These are phyloP conservation scores for Cheilinus undulatus DNA, from an alignment of 2,113 vertebrate genomes.

Conservation along the genomic window DNA sequence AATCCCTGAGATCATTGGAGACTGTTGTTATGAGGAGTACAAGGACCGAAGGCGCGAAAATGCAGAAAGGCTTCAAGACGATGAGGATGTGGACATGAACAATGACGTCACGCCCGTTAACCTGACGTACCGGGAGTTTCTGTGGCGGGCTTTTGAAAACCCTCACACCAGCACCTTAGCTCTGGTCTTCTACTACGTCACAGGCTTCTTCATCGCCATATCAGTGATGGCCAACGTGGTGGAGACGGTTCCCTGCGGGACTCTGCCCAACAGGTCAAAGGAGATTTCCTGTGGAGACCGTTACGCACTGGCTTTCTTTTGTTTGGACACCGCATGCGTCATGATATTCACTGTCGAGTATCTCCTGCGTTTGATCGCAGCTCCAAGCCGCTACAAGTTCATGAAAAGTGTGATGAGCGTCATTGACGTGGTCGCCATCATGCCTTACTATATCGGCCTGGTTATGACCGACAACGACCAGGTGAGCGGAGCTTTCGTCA, in stretches of 20 bases:
- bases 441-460: slow-evolving; percentile 98
- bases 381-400: slow-evolving; percentile 96
- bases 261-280: slow-evolving; percentile 86
- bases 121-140: slow-evolving; percentile 91
- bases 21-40: slow-evolving; percentile 99
- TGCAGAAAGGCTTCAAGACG: slow-evolving; percentile 93
- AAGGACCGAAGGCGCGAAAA: slow-evolving; percentile 97
- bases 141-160: slow-evolving; percentile 99
- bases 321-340: slow-evolving; percentile 97
- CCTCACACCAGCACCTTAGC: slow-evolving; percentile 98
- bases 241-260: slow-evolving; percentile 96
- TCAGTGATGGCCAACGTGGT: slow-evolving; percentile 98
- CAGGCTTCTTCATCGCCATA: slow-evolving; percentile 99
- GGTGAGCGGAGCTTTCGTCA: slow-evolving; percentile 98
- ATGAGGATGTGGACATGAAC: slow-evolving; percentile 89
- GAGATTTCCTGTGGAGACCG: slow-evolving; percentile 96
- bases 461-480: slow-evolving; percentile 99
- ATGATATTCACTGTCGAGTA: slow-evolving; percentile 99
- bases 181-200: slow-evolving; percentile 98
- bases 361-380: slow-evolving; percentile 92
- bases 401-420: slow-evolving; percentile 99
- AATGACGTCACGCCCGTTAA: slow-evolving; percentile 88
- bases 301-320: slow-evolving; percentile 97
- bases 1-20: slow-evolving; percentile 97
- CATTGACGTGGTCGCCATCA: slow-evolving; percentile 99